Conservation (phyloP, 2,797 vertebrate genomes). For the Urophycis tenuis region DNA sequence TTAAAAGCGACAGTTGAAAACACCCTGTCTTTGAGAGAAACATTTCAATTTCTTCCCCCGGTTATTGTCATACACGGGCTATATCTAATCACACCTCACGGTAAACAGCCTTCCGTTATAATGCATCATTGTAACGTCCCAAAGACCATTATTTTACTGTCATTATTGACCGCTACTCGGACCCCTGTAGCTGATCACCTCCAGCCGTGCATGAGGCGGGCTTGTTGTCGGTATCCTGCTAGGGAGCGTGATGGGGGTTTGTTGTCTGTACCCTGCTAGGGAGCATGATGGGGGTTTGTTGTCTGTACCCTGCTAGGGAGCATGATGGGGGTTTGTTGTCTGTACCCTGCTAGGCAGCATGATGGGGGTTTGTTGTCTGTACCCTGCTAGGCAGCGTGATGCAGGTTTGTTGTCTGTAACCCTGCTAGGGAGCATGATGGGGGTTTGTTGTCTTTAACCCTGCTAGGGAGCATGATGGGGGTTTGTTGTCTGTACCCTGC, state of each 20-base stretch:
- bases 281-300: conserved; percentile 57
- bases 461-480: conserved; percentile 75
- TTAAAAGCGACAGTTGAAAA: background rate
- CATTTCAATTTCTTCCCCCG: background rate
- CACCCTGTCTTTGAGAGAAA: background rate
- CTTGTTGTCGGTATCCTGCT: conserved; percentile 23
- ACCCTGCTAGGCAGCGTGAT: conserved; percentile 76
- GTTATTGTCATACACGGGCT: background rate
- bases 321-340: conserved; percentile 13
- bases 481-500: conserved; percentile 18
- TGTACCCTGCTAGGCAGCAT: conserved; percentile 75
- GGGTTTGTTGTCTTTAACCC: conserved; percentile 15
- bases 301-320: conserved; percentile 71
- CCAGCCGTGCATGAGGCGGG: background rate
- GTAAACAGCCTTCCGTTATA: background rate
- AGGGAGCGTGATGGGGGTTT: conserved; percentile 73
- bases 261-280: conserved; percentile 60
- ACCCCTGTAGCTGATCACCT: background rate
- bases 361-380: background rate
- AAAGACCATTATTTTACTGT: background rate
- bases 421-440: conserved; percentile 75
- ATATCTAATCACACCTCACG: background rate
- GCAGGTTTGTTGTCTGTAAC: conserved; percentile 8
- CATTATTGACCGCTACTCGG: background rate
- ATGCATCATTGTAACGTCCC: background rate